Base-by-base conservation (phyloP, 2,797 vertebrate genomes). In the Meda fulgida region DNA sequence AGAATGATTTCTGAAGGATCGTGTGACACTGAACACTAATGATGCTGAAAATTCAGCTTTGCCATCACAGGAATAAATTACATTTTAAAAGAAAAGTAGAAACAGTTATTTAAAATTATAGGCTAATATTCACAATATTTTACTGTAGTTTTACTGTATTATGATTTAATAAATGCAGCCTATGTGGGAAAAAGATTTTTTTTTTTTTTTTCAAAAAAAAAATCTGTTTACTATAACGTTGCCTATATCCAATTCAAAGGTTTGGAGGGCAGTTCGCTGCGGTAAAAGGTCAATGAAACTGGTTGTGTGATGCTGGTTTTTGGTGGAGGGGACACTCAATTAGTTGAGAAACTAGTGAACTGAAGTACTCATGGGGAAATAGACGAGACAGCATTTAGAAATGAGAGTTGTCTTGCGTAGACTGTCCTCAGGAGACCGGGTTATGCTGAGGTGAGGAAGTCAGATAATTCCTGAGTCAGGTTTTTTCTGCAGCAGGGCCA, bases 311-410 rank as follows among this genome's bases (percentile, higher is more conserved):
- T 38, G 18, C 60, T 38, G 51, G 38, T 34, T 72, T 83, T 58
- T 31, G n/a, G 48, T 69, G 71, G 23, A 69, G 53, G 23, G 21
- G 71, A 78, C 43, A 38, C 66, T 85, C 34, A 36, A 5, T 60
- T 34, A 51, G 58, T 89, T 87, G 86, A 79, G 88, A 89, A 87
- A 87, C 48, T 19, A 46, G 48, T 55, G 55, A n/a, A 29, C n/a
- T 34, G 36, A 36, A 5, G 31, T 51, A 23, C 72, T 67, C 48
- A 13, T 60, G 38, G 55, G 65, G 58, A 40, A 79, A 79, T 31
- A 76, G 65, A 46, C 79, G 53, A 69, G 77, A 76, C 69, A 53
- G 73, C 18, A 55, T 83, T 82, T 58, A 26, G 60, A 82, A 87
- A 87, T 40, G 46, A 55, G 60, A 78, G 53, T 80, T 38, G 78